Percentiles rank a stretch among this genome's conserved stretches.
phyloP scores from a whole-genome alignment of 2,888 invertebrate species.

The Ptycholaimellus sp. region DNA sequence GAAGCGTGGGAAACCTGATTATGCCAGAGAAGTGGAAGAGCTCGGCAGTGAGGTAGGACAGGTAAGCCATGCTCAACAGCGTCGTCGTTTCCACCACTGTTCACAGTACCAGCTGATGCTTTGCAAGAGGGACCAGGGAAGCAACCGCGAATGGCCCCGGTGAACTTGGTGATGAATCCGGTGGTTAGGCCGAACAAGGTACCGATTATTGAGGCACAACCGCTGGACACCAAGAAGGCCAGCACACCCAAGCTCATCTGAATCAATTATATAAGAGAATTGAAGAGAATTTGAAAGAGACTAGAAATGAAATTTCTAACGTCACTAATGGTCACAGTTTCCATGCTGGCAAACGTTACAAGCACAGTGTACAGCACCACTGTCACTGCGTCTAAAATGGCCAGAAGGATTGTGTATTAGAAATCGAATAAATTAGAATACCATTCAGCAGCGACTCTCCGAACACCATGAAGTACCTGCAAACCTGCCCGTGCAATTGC shows the following conservation, averaged over 20 bases:
- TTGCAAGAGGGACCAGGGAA: no score
- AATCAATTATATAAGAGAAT: no score
- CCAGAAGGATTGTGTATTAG: no score
- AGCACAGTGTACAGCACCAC: constrained; percentile 36
- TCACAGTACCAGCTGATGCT: no score
- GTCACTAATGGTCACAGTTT: constrained; percentile 15
- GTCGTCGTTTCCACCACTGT: constrained; percentile 37
- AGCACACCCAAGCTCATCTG: constrained; percentile 31
- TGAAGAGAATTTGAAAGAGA: no score
- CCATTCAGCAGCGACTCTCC: constrained; percentile 38
- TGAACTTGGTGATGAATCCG: constrained; percentile 28
- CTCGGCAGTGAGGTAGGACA: constrained; percentile 34
- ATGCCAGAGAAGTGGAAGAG: constrained; percentile 37
- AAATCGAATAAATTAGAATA: no score
- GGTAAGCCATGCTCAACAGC: constrained; percentile 34
- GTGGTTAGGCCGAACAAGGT: constrained; percentile 31
- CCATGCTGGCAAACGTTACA: constrained; percentile 26
- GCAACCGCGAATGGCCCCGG: constrained; percentile 21
- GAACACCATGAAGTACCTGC: constrained; percentile 38
- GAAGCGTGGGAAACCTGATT: no score
- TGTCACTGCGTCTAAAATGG: constrained; percentile 33
- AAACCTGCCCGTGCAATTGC: no score
- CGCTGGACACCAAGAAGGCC: constrained; percentile 33
- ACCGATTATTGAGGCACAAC: constrained; percentile 33
- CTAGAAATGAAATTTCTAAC: no score